Base-by-base conservation (phyloP, 2,888 invertebrate genomes). In the Rhagium mordax region DNA sequence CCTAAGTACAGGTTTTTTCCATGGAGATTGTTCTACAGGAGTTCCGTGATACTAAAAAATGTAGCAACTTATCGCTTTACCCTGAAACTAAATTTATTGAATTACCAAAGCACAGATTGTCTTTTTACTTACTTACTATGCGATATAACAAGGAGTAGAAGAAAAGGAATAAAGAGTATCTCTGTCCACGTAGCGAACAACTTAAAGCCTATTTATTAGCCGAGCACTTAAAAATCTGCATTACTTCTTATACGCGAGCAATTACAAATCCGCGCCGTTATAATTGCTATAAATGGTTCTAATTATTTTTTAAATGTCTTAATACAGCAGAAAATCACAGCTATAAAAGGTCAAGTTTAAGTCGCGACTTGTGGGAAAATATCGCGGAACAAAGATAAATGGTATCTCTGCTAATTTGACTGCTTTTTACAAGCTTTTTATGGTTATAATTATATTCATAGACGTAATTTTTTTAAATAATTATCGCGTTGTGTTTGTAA, bases 301-400 rank as follows among this genome's bases (percentile, higher is more conserved):
- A 57, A 57, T 57, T 57, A 57, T 57, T 8, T 27, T n/a, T 57
- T 57, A 57, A 57, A 57, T 7, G 27, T 24, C 21, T 24, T 24
- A 27, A 57, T 27, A 6, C 5, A 27, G 27, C 55, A 57, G 55
- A 57, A 57, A 57, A 57, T 57, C 55, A n/a, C 27, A 27, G n/a
- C 27, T 13, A 41, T 27, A 24, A 57, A 57, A 27, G 55, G 55
- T 57, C 53, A 53, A n/a, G 21, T 41, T 24, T 10, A 27, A 7
- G 7, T 21, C 24, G 7, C 27, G 27, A 57, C 24, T 57, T 15
- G 27, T 57, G 55, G 15, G 55, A 57, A 57, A 57, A 24, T 15
- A 6, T 15, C 15, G 2, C 8, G 15, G 8, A 27, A 57, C 55
- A 57, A 57, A 57, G 55, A 15, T 15, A n/a, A 57, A 57, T 57